Evolutionary conservation across 2,113 vertebrate genomes (phyloP).

Genomic region (Cyprinodon variegatus): DNA sequence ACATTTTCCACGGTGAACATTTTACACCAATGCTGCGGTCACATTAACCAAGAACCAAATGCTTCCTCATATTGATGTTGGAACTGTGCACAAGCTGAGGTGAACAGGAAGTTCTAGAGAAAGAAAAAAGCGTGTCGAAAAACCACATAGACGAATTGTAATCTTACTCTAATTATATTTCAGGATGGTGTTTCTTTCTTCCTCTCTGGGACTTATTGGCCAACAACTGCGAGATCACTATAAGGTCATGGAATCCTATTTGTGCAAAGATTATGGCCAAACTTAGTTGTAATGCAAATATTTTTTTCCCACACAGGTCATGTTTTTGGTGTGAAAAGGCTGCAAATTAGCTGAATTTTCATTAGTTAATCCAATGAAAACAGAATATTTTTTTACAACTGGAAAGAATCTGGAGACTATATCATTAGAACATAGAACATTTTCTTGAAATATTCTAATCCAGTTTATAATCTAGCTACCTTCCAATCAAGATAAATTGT

Average conservation of each 20-base stretch:
- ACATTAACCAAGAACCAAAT: conserved; percentile 30
- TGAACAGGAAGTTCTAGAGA: conserved; percentile 11
- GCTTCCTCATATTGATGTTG: conserved; percentile 50
- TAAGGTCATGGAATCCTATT: neutral
- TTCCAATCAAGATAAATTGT: too few relatives aligned
- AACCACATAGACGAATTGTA: conserved; percentile 2
- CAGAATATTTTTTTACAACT: neutral
- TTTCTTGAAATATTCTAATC: too few relatives aligned
- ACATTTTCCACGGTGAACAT: conserved; percentile 31
- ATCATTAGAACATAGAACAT: too few relatives aligned
- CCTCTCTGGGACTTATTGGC: neutral
- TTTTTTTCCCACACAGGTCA: neutral
- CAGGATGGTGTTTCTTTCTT: neutral
- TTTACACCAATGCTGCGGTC: conserved; percentile 32
- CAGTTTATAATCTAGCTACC: too few relatives aligned
- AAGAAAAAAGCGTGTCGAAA: conserved; percentile 14
- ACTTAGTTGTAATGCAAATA: too few relatives aligned
- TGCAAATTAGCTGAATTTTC: neutral
- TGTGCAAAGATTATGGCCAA: too few relatives aligned
- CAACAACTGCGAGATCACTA: neutral
- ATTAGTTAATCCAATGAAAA: neutral
- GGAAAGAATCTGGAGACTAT: neutral
- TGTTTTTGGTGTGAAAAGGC: neutral
- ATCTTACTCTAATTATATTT: neutral
- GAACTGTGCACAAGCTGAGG: conserved; percentile 29